Percentiles rank a stretch among this genome's conserved stretches.
These are phyloP conservation scores for Neotragus pygmaeus DNA, from an alignment of 2,113 vertebrate genomes.

Conservation along the genomic window DNA sequence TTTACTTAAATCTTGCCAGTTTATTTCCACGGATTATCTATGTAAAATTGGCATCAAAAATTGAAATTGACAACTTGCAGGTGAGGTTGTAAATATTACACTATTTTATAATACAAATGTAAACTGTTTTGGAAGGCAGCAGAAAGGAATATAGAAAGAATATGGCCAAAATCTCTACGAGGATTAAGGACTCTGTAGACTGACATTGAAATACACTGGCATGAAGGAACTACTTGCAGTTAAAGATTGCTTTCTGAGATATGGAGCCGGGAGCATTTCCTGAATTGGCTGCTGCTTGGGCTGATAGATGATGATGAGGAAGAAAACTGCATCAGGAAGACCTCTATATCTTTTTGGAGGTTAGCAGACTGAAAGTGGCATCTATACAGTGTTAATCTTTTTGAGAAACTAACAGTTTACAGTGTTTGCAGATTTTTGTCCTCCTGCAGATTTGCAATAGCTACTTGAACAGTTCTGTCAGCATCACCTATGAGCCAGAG, in stretches of 20 bases:
- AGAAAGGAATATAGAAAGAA: background rate
- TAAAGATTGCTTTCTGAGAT: conserved; percentile 57
- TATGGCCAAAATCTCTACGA: background rate
- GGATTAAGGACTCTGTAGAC: background rate
- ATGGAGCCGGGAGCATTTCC: conserved; percentile 32
- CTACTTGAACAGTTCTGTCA: conserved; percentile 22
- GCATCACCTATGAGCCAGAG: conserved; percentile 25
- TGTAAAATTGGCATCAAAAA: background rate
- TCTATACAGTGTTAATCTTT: conserved; percentile 64
- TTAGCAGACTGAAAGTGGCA: conserved; percentile 60
- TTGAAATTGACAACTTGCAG: background rate
- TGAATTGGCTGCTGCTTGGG: background rate
- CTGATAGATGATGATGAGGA: conserved; percentile 66
- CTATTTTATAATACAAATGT: background rate
- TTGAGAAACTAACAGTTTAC: conserved; percentile 51
- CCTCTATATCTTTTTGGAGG: conserved; percentile 59
- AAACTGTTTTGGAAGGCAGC: background rate
- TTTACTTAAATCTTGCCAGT: background rate
- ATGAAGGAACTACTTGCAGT: background rate
- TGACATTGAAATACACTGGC: conserved; percentile 36
- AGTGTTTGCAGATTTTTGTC: conserved; percentile 60
- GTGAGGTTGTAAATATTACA: background rate
- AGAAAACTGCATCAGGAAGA: conserved; percentile 56
- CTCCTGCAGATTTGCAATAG: conserved; percentile 33
- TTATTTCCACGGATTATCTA: background rate